These are phyloP conservation scores for Eupithecia insigniata DNA, from an alignment of 2,888 invertebrate genomes.

Conservation along the genomic window DNA sequence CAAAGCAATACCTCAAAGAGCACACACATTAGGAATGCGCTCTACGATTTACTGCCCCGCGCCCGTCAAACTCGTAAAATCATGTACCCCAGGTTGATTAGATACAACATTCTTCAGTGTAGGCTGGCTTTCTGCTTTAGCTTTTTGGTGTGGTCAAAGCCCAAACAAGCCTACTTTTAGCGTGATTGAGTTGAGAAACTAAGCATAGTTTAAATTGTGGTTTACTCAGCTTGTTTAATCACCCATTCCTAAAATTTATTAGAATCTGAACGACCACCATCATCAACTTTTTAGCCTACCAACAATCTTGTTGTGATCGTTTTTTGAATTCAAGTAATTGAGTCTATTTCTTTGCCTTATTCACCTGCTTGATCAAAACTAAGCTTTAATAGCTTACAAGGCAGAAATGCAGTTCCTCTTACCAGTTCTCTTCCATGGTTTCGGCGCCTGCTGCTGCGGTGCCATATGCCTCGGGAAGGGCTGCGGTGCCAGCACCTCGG, in stretches of 20 bases:
- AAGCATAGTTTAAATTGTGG: not conserved
- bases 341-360: not conserved
- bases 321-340: not conserved
- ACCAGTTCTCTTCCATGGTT: slow-evolving; percentile 83
- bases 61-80: not conserved
- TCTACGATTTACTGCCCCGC: not conserved
- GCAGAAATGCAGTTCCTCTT: slow-evolving; percentile 40
- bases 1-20: not conserved
- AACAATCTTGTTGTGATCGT: not conserved
- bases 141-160: not conserved
- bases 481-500: slow-evolving; percentile 74
- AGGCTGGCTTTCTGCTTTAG: not conserved
- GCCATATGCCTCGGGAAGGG: slow-evolving; percentile 77
- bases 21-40: not conserved
- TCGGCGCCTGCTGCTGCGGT: slow-evolving; percentile 67
- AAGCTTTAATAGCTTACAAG: not conserved
- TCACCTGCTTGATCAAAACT: not conserved
- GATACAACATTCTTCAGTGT: not conserved
- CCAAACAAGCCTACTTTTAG: slow-evolving; percentile 1
- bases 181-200: not conserved
- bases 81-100: not conserved
- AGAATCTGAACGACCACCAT: not conserved
- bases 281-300: not conserved
- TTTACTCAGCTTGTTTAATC: not conserved
- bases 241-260: not conserved